Evolutionary conservation across 2,797 vertebrate genomes (phyloP), one percentile per base, ranked within the genome.

Genomic region (Scomberomorus guttatus): DNA sequence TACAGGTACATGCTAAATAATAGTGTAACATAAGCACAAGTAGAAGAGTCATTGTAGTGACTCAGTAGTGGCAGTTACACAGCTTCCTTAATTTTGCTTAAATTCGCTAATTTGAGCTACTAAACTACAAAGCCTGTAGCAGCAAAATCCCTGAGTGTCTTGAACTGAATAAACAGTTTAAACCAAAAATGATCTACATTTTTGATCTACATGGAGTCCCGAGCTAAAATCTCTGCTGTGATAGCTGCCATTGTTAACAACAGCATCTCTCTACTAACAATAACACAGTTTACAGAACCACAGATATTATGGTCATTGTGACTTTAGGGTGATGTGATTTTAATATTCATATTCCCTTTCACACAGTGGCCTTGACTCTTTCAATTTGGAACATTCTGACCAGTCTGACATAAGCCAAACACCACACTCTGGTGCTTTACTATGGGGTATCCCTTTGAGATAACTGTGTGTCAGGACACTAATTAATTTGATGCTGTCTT

Each of bases 401-500:
- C 25, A 15, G 42, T 8, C 34, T n/a, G 46, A 58, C 58, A 56
- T 27, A 0, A 39, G 42, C 25, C 48, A 2, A 51, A 64, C 54
- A 34, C 42, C 12, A 58, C 27, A 42, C 27, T 17, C 27, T 10
- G 6, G 17, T 22, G 25, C 62, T 56, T 27, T 62, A 20, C 48
- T 37, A 9, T 7, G 12, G 10, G 32, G 12, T 62, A 44, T 37
- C 14, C 7, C 14, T 52, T 71, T 71, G 34, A 37, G 29, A 27
- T 69, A 42, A 58, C 13, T 34, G 22, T 48, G 29, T 50, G 25
- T 57, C 68, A 77, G 58, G 15, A 7, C 3, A 46, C 14, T 77
- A 58, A 77, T 73, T 58, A 27, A 61, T 39, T 42, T 18, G 17
- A 68, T 57, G 42, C 62, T n/a, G 57, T 54, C 62, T 59, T 64